Evolutionary conservation across 2,797 vertebrate species (phyloP), one percentile per base, ranked within the genome.

Genomic region (Lindbergichthys nudifrons): DNA sequence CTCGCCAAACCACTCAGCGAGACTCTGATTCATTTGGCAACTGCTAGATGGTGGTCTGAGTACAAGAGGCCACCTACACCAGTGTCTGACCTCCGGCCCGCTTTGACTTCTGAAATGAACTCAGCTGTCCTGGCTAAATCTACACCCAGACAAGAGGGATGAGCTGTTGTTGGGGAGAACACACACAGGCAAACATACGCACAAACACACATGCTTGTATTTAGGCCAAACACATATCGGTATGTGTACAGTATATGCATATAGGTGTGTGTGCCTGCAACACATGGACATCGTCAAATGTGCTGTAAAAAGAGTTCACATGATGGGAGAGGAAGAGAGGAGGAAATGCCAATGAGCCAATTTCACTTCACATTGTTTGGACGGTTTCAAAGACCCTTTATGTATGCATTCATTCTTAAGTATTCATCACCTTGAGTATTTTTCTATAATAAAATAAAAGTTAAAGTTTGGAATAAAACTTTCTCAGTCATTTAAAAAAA

Each of bases 1-100:
- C 80, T 79, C 13, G 73, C 88, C 84, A 86, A 88, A 79, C 78
- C 66, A 70, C 86, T 87, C 88, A 87, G 81, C 89, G 63, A 73
- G 80, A 80, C 69, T 56, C 67, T 83, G 88, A 91, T 91, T 90
- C 87, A 86, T 87, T 84, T 84, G 87, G 77, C 84, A 82, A 84
- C 79, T 83, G 81, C 69, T 77, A 21, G 77, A 86, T 76, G 87
- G 88, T 87, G 88, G 90, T 90, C 88, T 21, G 57, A 79, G 60
- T 58, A 80, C 73, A 79, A 76, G 84, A 81, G 88, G 84, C 88
- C 82, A 89, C 88, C 92, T 87, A 78, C 87, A 77, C 69, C 70
- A 58, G 58, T 5, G 74, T 64, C 45, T 82, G 88, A 92, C 85
- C 88, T 89, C 36, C 2, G 85, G 85, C 84, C 80, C 1, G 0